Percentiles rank a stretch among this genome's conserved stretches.
Conservation (phyloP, 2,797 vertebrate species). For the Iguana delicatissima region DNA sequence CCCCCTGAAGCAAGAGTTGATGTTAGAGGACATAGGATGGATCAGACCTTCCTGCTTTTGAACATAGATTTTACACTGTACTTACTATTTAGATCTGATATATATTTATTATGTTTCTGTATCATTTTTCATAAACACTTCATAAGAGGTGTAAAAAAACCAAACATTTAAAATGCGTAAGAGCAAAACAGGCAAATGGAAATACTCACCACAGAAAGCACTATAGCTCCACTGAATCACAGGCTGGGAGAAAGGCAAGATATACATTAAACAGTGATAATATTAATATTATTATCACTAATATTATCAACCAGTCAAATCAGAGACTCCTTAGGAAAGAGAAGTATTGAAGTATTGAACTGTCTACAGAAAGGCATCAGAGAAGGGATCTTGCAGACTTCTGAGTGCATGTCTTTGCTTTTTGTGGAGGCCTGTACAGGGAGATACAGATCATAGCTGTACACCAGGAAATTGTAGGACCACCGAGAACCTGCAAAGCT, state of each 20-base stretch:
- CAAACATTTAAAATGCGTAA: background rate
- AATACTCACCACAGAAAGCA: background rate
- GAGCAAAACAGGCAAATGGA: background rate
- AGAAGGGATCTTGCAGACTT: background rate
- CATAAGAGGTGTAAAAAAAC: background rate
- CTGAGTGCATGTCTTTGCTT: background rate
- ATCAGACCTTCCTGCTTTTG: background rate
- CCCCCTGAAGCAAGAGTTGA: background rate
- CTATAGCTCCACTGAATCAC: no score
- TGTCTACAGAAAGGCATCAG: background rate
- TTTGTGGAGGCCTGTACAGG: background rate
- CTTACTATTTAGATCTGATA: background rate
- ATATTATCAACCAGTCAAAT: background rate
- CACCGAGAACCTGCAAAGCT: background rate
- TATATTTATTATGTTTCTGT: background rate
- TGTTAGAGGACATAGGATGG: background rate
- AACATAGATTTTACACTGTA: background rate
- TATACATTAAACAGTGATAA: no score
- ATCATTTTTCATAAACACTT: background rate
- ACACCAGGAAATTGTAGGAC: background rate
- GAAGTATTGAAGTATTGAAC: background rate
- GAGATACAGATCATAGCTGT: background rate
- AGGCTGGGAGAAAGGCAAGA: no score
- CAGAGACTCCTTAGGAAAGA: background rate
- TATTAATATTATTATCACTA: no score